Evolutionary conservation across 2,113 vertebrate genomes (phyloP).

Genomic region (Lipotes vexillifer): DNA sequence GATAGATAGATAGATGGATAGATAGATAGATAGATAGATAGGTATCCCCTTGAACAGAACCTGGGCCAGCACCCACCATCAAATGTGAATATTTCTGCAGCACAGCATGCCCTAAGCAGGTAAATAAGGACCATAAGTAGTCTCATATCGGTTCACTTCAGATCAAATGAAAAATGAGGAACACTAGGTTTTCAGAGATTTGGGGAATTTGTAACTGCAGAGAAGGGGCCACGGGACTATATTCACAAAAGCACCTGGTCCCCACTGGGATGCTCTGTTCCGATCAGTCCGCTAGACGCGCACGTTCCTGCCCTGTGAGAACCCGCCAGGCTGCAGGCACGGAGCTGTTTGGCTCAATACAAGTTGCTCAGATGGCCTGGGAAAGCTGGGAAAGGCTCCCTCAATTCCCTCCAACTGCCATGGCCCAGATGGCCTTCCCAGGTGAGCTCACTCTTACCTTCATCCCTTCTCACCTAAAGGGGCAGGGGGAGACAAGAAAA

Average conservation of each 20-base stretch:
- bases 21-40: background rate
- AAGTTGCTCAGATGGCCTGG: too few relatives aligned
- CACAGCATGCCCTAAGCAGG: background rate
- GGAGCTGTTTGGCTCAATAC: background rate
- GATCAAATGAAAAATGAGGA: background rate
- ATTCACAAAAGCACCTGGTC: background rate
- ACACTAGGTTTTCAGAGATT: background rate
- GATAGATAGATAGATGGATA: too few relatives aligned
- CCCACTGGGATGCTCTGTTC: background rate
- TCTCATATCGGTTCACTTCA: background rate
- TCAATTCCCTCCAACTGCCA: background rate
- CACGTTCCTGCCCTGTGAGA: too few relatives aligned
- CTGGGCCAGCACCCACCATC: background rate
- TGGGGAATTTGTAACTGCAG: background rate
- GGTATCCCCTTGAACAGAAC: background rate
- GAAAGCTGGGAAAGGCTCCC: background rate
- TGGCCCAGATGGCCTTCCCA: background rate
- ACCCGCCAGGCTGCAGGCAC: accelerated
- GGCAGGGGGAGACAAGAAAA: background rate
- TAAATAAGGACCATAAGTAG: background rate
- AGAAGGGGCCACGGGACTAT: background rate
- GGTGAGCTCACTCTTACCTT: background rate
- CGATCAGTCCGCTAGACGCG: background rate
- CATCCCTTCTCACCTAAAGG: background rate
- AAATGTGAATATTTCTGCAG: background rate